Evolutionary conservation across 2,113 vertebrate genomes (phyloP).

Genomic region (Mesocricetus auratus): DNA sequence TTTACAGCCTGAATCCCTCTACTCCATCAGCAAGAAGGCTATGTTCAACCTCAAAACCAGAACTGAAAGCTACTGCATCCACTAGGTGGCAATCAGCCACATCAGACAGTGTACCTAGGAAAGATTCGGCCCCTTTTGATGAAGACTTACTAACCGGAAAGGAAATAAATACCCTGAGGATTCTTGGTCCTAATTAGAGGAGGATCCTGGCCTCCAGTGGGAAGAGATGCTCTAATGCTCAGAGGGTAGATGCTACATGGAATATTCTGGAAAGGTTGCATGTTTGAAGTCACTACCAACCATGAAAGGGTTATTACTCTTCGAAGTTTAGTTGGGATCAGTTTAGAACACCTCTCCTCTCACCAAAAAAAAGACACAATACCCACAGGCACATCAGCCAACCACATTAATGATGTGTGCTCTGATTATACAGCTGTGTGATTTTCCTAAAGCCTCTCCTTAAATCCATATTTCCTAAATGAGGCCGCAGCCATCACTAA

Average conservation of each 20-base stretch:
- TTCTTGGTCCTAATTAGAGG: background rate
- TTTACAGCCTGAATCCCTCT: background rate
- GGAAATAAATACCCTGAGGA: background rate
- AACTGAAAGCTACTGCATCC: background rate
- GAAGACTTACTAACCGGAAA: background rate
- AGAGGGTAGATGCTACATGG: background rate
- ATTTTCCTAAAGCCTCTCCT: slow-evolving; percentile 46
- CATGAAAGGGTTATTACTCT: background rate
- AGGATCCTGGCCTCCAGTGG: background rate
- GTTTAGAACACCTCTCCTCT: background rate
- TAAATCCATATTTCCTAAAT: slow-evolving; percentile 53
- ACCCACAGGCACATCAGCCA: background rate
- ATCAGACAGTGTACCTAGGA: background rate
- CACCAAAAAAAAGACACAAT: background rate
- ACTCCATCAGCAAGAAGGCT: background rate
- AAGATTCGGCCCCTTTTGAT: background rate
- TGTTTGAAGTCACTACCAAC: background rate
- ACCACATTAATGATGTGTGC: fast-evolving
- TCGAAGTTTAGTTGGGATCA: background rate
- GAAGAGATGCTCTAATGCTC: background rate
- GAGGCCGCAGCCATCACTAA: slow-evolving; percentile 25
- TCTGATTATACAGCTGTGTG: background rate
- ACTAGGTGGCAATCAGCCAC: slow-evolving; percentile 28
- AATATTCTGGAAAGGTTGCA: background rate
- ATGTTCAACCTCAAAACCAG: background rate